phyloP scores from a whole-genome alignment of 2,113 vertebrate species.

The Carassius carassius region DNA sequence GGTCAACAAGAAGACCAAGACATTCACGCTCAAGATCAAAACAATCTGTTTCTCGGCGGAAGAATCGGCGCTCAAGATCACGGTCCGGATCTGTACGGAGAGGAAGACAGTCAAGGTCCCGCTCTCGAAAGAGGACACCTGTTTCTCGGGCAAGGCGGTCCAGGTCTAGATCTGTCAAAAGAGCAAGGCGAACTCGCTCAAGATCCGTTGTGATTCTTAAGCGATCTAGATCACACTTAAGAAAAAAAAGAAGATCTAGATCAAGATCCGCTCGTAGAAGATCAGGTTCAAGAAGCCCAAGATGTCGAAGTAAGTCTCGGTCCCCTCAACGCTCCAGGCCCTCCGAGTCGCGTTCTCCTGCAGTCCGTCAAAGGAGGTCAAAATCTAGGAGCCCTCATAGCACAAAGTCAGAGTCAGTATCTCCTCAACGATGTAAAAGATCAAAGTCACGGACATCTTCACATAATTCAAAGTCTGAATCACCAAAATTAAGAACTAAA shows the following conservation, averaged over 20 bases:
- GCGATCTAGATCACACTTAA: conserved; percentile 61
- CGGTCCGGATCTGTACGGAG: conserved; percentile 64
- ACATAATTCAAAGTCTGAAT: conserved; percentile 53
- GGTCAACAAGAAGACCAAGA: conserved; percentile 62
- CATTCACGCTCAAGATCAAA: conserved; percentile 71
- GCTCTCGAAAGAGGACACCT: conserved; percentile 70
- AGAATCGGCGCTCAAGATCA: conserved; percentile 53
- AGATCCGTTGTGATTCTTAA: conserved; percentile 70
- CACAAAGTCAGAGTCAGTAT: conserved; percentile 51
- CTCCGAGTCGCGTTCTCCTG: conserved; percentile 69
- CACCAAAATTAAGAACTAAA: conserved; percentile 49
- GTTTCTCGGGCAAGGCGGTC: conserved; percentile 69
- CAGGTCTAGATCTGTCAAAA: conserved; percentile 69
- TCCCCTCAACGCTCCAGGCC: conserved; percentile 60
- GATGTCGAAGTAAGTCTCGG: conserved; percentile 69
- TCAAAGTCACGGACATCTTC: conserved; percentile 73
- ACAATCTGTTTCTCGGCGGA: conserved; percentile 66
- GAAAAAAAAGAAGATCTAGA: conserved; percentile 52
- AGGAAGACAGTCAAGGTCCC: conserved; percentile 71
- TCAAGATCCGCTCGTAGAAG: conserved; percentile 47
- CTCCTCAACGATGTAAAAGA: conserved; percentile 59
- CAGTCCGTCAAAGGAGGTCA: conserved; percentile 63
- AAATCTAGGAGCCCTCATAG: conserved; percentile 63
- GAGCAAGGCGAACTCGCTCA: conserved; percentile 71
- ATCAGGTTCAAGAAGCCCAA: conserved; percentile 70